Conservation (phyloP, 2,888 invertebrate genomes). For the Trissolcus japonicus region DNA sequence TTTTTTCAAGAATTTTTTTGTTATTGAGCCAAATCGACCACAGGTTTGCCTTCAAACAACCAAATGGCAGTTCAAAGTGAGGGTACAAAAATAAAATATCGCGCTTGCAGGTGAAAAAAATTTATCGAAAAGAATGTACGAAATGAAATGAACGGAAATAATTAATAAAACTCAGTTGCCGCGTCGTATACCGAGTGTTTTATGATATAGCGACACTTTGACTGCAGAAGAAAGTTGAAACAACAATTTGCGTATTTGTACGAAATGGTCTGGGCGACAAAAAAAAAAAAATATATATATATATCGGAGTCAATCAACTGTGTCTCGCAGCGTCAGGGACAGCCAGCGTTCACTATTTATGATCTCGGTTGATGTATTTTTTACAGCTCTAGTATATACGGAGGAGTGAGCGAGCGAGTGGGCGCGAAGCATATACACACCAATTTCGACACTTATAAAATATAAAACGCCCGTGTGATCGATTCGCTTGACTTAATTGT, state of each 20-base stretch:
- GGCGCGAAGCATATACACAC: not conserved
- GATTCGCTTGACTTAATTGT: slow-evolving; percentile 55
- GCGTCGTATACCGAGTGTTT: too few relatives aligned
- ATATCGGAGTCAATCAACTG: slow-evolving; percentile 9
- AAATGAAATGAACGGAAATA: too few relatives aligned
- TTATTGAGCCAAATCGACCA: too few relatives aligned
- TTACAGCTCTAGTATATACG: not conserved
- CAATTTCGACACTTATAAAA: slow-evolving; percentile 47
- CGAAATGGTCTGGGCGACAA: not conserved
- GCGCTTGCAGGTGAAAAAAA: too few relatives aligned
- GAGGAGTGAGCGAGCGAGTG: not conserved
- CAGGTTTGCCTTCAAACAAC: too few relatives aligned
- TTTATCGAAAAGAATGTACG: too few relatives aligned
- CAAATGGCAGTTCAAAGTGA: too few relatives aligned
- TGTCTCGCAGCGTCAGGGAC: not conserved
- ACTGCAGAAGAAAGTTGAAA: not conserved
- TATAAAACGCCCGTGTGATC: slow-evolving; percentile 43
- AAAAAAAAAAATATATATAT: not conserved
- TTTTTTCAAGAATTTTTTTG: too few relatives aligned
- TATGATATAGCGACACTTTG: too few relatives aligned
- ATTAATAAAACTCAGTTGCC: too few relatives aligned
- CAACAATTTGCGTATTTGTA: not conserved
- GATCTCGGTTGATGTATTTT: not conserved
- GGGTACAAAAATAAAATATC: too few relatives aligned
- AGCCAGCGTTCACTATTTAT: slow-evolving; percentile 9